Base-by-base conservation (phyloP, 2,113 vertebrate genomes). In the Psittacus erithacus region DNA sequence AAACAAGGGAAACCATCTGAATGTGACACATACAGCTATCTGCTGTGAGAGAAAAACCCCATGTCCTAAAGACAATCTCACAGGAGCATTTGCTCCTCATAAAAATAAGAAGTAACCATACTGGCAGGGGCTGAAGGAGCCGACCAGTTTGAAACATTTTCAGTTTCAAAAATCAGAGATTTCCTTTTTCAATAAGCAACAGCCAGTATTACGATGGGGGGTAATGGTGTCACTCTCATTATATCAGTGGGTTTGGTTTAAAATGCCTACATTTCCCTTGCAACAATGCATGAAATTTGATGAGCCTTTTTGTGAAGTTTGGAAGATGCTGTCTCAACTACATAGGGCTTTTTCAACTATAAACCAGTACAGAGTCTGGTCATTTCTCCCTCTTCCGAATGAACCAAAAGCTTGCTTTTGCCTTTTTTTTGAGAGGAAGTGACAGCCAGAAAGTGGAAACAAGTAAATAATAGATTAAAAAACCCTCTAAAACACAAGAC, bases 401-500 rank as follows among this genome's bases (percentile, higher is more conserved):
- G 10, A 92, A 77, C 1, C 0, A 59, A 79, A 74, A 39, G 38
- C 3, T 59, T 59, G 33, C 6, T 73, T 53, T 53, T 4, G 38
- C 9, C 8, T 6, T 5, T 41, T 49, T 47, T 69, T 70, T 53
- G 52, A 86, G 15, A 82, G n/a, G 7, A 82, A 94, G n/a, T 41
- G 8, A 33, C 53, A 85, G 19, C 4, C 1, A 0, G 3, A 52
- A 33, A 94, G 85, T 13, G 15, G n/a, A 74, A 90, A 53, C 15
- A 52, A 53, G 23, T 19, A 59, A 69, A 53, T 15, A 86, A 60
- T 4, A 73, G 55, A 62, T 3, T 46, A 75, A 38, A 43, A 38
- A 7, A 1, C 0, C 8, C 27, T 33, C 27, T 28, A 62, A 62
- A 67, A 63, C 13, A 52, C 19, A 73, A 1, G 1, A 82, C 11